A percentile compares a stretch with the other conserved stretches of the same genome.
These are phyloP conservation scores for Craseonycteris thonglongyai DNA, from an alignment of 2,113 vertebrate genomes.

Conservation along the genomic window DNA sequence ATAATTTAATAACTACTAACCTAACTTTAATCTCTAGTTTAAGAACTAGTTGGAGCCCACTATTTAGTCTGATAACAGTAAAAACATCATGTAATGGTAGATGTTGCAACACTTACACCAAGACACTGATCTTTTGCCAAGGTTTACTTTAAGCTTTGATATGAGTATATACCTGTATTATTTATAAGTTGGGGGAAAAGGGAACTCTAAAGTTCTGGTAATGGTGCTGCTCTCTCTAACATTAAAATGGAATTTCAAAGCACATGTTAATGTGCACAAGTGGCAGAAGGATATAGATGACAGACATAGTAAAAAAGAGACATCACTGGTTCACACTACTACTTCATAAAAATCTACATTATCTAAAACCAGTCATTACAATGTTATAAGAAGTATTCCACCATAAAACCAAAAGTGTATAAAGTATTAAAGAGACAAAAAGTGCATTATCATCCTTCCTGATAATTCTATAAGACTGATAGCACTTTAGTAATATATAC, in stretches of 20 bases:
- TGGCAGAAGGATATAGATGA: conserved; percentile 57
- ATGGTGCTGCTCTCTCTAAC: not conserved
- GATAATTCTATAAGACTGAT: not conserved
- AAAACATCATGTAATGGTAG: not conserved
- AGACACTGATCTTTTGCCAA: not conserved
- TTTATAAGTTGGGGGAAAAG: not conserved
- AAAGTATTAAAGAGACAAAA: conserved; percentile 37
- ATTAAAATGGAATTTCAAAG: conserved; percentile 61
- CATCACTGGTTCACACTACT: conserved; percentile 55
- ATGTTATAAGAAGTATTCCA: conserved; percentile 42
- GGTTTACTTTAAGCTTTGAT: not conserved
- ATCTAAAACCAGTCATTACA: conserved; percentile 58
- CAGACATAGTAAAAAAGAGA: conserved; percentile 66
- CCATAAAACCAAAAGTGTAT: conserved; percentile 59
- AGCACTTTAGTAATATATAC: not conserved
- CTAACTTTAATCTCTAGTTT: not conserved
- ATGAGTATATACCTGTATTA: not conserved
- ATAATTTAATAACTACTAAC: not conserved
- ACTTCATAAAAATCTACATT: conserved; percentile 65
- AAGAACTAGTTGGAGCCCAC: conserved; percentile 8
- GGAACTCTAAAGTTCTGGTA: not conserved
- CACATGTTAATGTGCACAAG: conserved; percentile 26
- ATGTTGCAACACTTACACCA: not conserved
- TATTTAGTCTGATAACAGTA: not conserved
- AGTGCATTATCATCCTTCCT: not conserved